Evolutionary conservation across 1,140 invertebrate species (phyloP).

Genomic region (Dreissena polymorpha): DNA sequence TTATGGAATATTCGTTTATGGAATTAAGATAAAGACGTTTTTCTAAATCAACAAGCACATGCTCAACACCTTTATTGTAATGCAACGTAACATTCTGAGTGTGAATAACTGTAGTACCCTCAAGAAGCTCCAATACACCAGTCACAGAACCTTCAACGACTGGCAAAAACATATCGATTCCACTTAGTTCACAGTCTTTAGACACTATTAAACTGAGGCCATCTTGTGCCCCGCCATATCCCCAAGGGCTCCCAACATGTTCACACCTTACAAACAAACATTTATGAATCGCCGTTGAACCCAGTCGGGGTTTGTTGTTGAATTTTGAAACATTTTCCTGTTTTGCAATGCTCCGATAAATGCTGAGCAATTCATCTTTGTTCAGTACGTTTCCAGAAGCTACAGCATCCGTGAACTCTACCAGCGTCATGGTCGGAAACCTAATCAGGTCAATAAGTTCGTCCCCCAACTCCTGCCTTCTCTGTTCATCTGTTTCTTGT

Average conservation of each 20-base stretch:
- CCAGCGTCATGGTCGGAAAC: slow-evolving; percentile 20
- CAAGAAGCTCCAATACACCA: not conserved
- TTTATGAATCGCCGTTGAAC: too few species aligned
- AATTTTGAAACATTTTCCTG: not conserved
- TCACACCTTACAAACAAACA: not conserved
- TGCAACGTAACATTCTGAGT: too few species aligned
- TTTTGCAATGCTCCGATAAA: slow-evolving; percentile 6
- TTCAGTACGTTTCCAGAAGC: slow-evolving; percentile 5
- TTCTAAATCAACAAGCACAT: too few species aligned
- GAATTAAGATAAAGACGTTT: too few species aligned
- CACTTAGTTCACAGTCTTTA: not conserved
- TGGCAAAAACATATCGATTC: not conserved
- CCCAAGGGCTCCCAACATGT: too few species aligned
- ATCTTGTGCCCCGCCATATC: not conserved
- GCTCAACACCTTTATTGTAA: too few species aligned
- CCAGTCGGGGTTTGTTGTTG: not conserved
- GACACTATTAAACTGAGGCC: slow-evolving; percentile 3
- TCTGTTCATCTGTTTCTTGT: not conserved
- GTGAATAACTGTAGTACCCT: not conserved
- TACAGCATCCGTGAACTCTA: slow-evolving; percentile 4
- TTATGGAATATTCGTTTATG: too few species aligned
- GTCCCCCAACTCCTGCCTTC: slow-evolving; percentile 10
- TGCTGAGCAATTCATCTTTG: slow-evolving; percentile 1
- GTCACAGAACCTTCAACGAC: not conserved
- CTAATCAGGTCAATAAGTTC: slow-evolving; percentile 4